Evolutionary conservation across 2,888 invertebrate genomes (phyloP), one percentile per base, ranked within the genome.

Genomic region (Altica lythri): DNA sequence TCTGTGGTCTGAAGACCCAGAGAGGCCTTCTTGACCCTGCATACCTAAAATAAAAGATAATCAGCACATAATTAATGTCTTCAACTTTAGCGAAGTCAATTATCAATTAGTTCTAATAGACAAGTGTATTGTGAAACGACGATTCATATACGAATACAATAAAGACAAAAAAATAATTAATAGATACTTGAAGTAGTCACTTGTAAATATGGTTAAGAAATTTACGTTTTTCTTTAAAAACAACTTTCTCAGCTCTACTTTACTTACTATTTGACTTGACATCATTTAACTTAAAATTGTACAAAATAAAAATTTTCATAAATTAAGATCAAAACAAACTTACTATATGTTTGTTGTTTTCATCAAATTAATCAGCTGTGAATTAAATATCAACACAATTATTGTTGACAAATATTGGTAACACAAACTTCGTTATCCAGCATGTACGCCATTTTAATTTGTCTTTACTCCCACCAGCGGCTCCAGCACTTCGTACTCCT

Each of bases 1-100:
- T 55, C 90, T 83, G 64, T 87, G 86, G 77, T 88, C 88, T 30
- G 75, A 72, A 53, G 75, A 72, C 61, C 74, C 74, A 43, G 75
- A 69, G 46, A 75, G 60, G 52, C 70, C 70, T 55, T 75, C 75
- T 62, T 69, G 73, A 40, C 58, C 55, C 47, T 62, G 55, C 55
- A 55, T 55, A 30, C 3, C 55, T 55, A 30, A 25, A 54, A 45
- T 22, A 40, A 18, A 12, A 13, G 10, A 4, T n/a, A 37, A 47
- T 13, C 12, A 32, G 12, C 13, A 18, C 12, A 29, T 43, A 43
- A 37, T 18, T n/a, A n/a, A 4, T 29, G 29, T 10, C 29, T 43
- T 29, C n/a, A 9, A 29, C 17, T 17, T 6, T 13, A 13, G 17
- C 16, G 19, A 19, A 32, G 44, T 44, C 44, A 44, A 18, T 44